Evolutionary conservation across 2,113 vertebrate species (phyloP), one percentile per base, ranked within the genome.

Genomic region (Aptenodytes patagonicus): DNA sequence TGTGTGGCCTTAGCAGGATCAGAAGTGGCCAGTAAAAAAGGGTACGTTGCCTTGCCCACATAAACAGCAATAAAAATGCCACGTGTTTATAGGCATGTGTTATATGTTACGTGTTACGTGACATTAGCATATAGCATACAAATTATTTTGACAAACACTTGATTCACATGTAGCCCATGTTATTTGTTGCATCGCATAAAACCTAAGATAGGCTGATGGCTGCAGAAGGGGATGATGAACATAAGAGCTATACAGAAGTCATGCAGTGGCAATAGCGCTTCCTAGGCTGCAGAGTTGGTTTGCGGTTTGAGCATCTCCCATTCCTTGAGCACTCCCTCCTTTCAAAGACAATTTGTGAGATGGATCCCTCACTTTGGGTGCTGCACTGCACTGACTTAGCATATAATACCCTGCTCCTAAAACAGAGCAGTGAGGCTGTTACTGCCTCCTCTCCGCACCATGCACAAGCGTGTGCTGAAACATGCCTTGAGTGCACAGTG

Each of bases 221-320:
- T 69, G 69, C 66, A 47, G 75, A 18, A 42, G 20, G 55, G 17
- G 11, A 7, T 61, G 83, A 55, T 55, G 70, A 28, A 17, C 17
- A 1, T 0, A 13, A 44, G 58, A 52, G 36, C 40, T n/a, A 7
- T 7, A 25, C 25, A 51, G 22, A 57, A 52, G 44, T 19, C 17
- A 4, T 3, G 44, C 58, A 25, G 55, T 7, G 34, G 32, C 38
- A 16, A 3, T 2, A 17, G 71, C 1, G 1, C 49, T 70, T 73
- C 46, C 44, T 14, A 19, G 54, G 46, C 69, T 84, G 49, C 38
- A 42, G 68, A 32, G 22, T 1, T 54, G 2, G 2, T 29, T 44
- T 81, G 54, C 51, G 49, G 11, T 69, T 60, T 20, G 2, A 85
- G 83, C 11, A 34, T 14, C 40, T 82, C 22, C 26, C 8, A 2